Base-by-base conservation (phyloP, 2,888 invertebrate species). In the Heliothis peltigera region DNA sequence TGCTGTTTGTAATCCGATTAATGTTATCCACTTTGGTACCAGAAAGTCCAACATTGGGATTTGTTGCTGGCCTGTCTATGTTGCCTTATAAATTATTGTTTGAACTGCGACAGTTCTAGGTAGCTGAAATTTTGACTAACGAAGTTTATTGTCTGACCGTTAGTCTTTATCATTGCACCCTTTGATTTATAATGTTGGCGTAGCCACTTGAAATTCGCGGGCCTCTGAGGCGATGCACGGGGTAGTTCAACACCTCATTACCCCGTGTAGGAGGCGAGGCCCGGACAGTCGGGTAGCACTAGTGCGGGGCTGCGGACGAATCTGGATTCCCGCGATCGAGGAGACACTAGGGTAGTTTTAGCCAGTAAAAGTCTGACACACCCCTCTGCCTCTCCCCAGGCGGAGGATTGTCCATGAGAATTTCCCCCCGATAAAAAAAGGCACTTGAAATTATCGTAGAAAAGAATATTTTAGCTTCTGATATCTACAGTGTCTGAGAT, bases 1-100 rank as follows among this genome's bases (percentile, higher is more conserved):
- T 74, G 70, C 70, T 76, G 70, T 80, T 69, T 70, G 64, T 82
- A 82, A 84, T 84, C 75, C 67, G 72, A 77, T 77, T 82, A 77
- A 71, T 70, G 59, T 70, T 64, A 65, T 64, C 61, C 64, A 64
- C 44, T 58, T 75, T 22, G 18, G 54, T 64, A 54, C 42, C 66
- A 56, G 56, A 75, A 75, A 66, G 49, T 54, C 49, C 22, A 61
- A 58, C 58, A 60, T 28, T 53, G 43, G 66, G 53, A 57, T 46
- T 68, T 58, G 55, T 21, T 61, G 42, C 48, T 75, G 59, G 66
- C 58, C 53, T 60, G 66, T 19, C 56, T 35, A 63, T 60, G 66
- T 70, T 63, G 15, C 49, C 44, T 70, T 42, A 43, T 65, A 70
- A 70, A 74, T 54, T 75, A 74, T 64, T 64, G 72, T 57, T 43